A percentile compares a stretch with the other conserved stretches of the same genome.
These are phyloP conservation scores for Phyllostomus discolor DNA, from an alignment of 2,113 vertebrate species.

Conservation along the genomic window DNA sequence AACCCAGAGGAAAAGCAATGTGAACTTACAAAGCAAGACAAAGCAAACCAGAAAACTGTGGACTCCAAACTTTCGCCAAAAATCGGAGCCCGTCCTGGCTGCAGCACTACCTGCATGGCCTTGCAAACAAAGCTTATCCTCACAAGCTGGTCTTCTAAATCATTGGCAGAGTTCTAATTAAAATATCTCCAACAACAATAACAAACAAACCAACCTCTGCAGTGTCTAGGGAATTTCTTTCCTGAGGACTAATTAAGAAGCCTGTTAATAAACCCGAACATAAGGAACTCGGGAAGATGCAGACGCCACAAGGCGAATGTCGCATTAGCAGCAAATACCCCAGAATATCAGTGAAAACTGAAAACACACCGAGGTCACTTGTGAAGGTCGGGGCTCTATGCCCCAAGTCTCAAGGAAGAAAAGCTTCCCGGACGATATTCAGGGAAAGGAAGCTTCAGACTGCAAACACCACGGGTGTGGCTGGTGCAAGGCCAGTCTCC, in stretches of 20 bases:
- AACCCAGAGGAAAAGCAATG: constrained; percentile 93
- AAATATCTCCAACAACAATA: constrained; percentile 25
- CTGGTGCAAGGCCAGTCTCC: not conserved
- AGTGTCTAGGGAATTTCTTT: not conserved
- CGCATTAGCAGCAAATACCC: not conserved
- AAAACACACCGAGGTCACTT: not conserved
- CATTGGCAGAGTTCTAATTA: not conserved
- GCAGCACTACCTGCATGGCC: constrained; percentile 85
- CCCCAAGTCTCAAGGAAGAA: not conserved
- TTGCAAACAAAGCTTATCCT: constrained; percentile 87
- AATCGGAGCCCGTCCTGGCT: constrained; percentile 87
- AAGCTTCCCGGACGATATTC: not conserved
- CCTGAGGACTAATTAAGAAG: not conserved
- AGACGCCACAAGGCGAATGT: not conserved
- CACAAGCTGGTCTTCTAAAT: constrained; percentile 93
- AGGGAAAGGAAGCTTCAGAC: not conserved
- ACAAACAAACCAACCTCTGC: not conserved
- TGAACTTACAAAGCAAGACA: constrained; percentile 87
- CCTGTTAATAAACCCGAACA: not conserved
- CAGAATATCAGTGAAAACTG: not conserved
- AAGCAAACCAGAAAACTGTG: constrained; percentile 88
- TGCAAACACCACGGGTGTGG: not conserved
- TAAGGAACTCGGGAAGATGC: not conserved
- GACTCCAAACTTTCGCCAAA: constrained; percentile 85
- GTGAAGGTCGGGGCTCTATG: not conserved